A percentile compares a stretch with the other conserved stretches of the same genome.
Conservation (phyloP, 2,888 invertebrate species). For the Spilarctia lutea region DNA sequence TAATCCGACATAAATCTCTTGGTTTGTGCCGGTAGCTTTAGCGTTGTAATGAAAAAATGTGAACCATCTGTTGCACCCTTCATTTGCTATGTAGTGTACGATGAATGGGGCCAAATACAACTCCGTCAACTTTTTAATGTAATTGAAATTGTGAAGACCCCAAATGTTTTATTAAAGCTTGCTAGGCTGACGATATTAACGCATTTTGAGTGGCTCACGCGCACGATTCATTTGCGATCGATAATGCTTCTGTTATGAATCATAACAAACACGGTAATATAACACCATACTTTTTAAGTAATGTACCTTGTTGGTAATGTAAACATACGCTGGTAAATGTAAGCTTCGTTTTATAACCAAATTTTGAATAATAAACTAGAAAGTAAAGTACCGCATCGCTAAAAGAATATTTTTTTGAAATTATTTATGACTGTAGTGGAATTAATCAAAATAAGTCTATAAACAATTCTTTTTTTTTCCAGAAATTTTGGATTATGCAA, state of each 20-base stretch:
- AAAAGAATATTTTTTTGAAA: not conserved
- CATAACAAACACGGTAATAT: slow-evolving; percentile 15
- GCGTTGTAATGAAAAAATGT: slow-evolving; percentile 82
- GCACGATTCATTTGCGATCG: slow-evolving; percentile 40
- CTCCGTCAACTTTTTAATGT: slow-evolving; percentile 83
- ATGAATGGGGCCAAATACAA: slow-evolving; percentile 77
- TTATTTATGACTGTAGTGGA: too few species aligned
- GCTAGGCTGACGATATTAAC: slow-evolving; percentile 63
- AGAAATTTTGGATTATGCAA: not conserved
- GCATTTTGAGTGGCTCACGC: slow-evolving; percentile 60
- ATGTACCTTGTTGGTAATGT: not conserved
- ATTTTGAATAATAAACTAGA: not conserved
- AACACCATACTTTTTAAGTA: slow-evolving; percentile 9
- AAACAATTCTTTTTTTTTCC: not conserved
- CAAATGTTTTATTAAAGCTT: slow-evolving; percentile 81
- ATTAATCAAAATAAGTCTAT: too few species aligned
- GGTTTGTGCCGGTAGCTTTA: slow-evolving; percentile 75
- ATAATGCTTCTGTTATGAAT: slow-evolving; percentile 34
- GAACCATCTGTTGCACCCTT: slow-evolving; percentile 86
- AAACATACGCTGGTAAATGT: not conserved
- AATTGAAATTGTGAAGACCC: slow-evolving; percentile 82
- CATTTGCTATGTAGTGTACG: slow-evolving; percentile 74
- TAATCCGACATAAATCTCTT: slow-evolving; percentile 84
- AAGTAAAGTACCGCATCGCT: not conserved
- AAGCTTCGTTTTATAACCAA: not conserved